Conservation (phyloP, 2,113 vertebrate genomes). For the Petromus typicus region DNA sequence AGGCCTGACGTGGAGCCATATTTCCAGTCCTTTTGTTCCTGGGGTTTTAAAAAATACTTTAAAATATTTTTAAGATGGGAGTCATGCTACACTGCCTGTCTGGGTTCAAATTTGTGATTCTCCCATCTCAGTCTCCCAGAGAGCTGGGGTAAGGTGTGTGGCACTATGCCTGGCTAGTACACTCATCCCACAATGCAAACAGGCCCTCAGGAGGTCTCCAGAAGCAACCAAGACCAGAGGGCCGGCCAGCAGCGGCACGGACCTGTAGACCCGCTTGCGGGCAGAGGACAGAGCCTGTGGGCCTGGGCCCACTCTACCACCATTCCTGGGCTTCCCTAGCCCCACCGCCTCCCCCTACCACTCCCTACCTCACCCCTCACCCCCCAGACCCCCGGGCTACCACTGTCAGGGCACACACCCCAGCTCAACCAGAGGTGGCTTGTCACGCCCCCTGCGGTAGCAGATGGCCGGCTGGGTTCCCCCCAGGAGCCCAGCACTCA, state of each 20-base stretch:
- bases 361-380: neutral
- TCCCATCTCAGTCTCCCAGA: neutral
- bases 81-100: neutral
- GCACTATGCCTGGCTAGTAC: neutral
- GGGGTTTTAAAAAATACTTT: neutral
- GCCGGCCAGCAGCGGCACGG: neutral
- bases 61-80: neutral
- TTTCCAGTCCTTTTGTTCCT: neutral
- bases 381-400: neutral
- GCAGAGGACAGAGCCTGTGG: neutral
- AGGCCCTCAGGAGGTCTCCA: neutral
- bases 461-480: constrained; percentile 96
- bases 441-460: constrained; percentile 93
- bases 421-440: constrained; percentile 93
- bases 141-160: neutral
- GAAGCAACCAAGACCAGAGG: neutral
- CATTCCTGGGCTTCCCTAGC: neutral
- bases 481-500: constrained; percentile 94
- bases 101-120: neutral
- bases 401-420: constrained; percentile 87
- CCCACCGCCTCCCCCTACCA: neutral
- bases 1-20: neutral
- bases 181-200: neutral
- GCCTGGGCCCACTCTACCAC: neutral
- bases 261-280: rapidly evolving